These are phyloP conservation scores for Melinopterus prodromus DNA, from an alignment of 2,888 invertebrate genomes.

Conservation along the genomic window DNA sequence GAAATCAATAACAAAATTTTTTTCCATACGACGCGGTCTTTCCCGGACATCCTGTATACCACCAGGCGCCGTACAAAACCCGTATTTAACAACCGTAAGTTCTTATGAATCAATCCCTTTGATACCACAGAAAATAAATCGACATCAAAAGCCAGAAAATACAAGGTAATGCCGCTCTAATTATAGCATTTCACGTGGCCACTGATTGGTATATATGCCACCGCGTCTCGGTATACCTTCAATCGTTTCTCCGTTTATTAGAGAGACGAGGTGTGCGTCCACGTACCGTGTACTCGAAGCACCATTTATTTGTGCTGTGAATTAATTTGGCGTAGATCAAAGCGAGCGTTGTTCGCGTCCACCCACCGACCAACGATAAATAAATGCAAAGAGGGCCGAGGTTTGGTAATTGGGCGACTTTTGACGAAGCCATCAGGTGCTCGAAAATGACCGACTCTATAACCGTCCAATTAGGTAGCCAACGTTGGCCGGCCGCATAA, in stretches of 20 bases:
- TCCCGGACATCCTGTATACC: no score
- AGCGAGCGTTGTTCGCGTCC: background rate
- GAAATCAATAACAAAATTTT: no score
- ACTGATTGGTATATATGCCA: background rate
- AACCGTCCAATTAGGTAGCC: constrained; percentile 17
- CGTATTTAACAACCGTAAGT: no score
- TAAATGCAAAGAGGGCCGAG: constrained; percentile 18
- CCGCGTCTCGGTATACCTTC: background rate
- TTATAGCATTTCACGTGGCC: background rate
- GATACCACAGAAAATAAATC: background rate
- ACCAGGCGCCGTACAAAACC: no score
- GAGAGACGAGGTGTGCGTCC: background rate
- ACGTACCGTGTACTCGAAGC: background rate
- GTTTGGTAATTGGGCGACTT: constrained; percentile 18
- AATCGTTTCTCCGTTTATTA: background rate
- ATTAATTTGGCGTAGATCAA: constrained; percentile 25
- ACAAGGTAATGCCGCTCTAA: background rate
- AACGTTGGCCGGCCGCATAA: constrained; percentile 12
- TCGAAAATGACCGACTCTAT: background rate
- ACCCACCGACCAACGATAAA: constrained; percentile 10
- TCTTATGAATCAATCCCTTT: background rate
- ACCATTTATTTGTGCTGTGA: constrained; percentile 16
- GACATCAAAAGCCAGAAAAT: background rate
- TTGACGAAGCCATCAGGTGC: constrained; percentile 15
- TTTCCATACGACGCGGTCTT: no score